Percentiles rank a stretch among this genome's conserved stretches.
These are phyloP conservation scores for Drosophila setifemur DNA, from an alignment of 1,140 invertebrate genomes.

Conservation along the genomic window DNA sequence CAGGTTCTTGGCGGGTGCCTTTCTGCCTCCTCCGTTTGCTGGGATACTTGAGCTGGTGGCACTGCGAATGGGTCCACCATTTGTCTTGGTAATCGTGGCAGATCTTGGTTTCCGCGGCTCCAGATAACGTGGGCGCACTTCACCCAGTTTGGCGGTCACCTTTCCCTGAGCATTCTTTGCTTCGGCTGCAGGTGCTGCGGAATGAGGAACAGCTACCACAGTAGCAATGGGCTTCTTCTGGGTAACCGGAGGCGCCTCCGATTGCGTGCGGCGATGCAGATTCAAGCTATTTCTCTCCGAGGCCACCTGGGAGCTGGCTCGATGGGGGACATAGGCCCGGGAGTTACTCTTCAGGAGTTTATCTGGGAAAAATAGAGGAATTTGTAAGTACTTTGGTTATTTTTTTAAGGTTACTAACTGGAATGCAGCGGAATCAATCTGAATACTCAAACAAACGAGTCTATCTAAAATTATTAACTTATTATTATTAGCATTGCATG, in stretches of 20 bases:
- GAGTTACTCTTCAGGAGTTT: slow-evolving; percentile 69
- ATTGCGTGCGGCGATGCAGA: slow-evolving; percentile 70
- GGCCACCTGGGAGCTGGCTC: slow-evolving; percentile 58
- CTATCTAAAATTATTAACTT: not conserved
- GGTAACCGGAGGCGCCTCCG: slow-evolving; percentile 62
- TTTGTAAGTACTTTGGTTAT: not conserved
- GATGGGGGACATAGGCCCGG: slow-evolving; percentile 69
- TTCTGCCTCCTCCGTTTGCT: slow-evolving; percentile 36
- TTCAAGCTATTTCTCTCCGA: slow-evolving; percentile 61
- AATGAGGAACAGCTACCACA: not conserved
- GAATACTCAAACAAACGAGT: not conserved
- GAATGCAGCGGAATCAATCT: not conserved
- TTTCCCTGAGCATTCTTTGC: slow-evolving; percentile 14
- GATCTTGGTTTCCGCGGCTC: too few species aligned
- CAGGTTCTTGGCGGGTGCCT: slow-evolving; percentile 63
- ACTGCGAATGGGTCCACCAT: slow-evolving; percentile 80
- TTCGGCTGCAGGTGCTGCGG: not conserved
- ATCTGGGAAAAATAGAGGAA: slow-evolving; percentile 1
- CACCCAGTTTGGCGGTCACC: slow-evolving; percentile 44
- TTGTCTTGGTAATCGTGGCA: too few species aligned
- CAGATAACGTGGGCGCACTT: slow-evolving; percentile 85
- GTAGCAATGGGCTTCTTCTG: slow-evolving; percentile 31
- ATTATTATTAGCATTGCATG: not conserved
- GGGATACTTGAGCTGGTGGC: slow-evolving; percentile 85
- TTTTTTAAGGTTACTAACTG: not conserved